Base-by-base conservation (phyloP, 2,888 invertebrate genomes). In the Amitus sp. region DNA sequence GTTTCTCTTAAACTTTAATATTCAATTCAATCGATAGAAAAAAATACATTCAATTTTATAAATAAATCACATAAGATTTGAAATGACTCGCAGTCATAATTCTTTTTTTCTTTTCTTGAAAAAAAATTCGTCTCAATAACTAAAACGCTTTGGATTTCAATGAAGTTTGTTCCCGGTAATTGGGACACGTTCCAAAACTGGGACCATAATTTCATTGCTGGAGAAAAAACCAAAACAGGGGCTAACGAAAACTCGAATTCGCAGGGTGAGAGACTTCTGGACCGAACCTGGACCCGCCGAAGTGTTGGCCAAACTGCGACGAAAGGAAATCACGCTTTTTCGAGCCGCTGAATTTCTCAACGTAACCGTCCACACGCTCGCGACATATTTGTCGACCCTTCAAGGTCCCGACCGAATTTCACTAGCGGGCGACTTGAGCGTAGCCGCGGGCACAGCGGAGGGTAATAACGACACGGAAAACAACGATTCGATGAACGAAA, bases 251-350 rank as follows among this genome's bases (percentile, higher is more conserved):
- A 39, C 2, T 39, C 13, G 18, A 39, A 7, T 39, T 82, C 78
- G 20, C 78, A 87, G 87, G 82, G 86, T 87, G 60, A 82, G 91
- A 53, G 91, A 92, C 76, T 90, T 91, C 83, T 92, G 91, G 92
- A 89, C 89, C 57, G 90, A 91, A 70, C 90, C 91, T 69, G 90
- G 90, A 0, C 90, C 91, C 0, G 88, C 90, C 1, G 91, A 91
- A 67, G 88, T 91, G 45, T 79, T 92, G 60, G 86, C 89, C 56
- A 87, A 90, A 68, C 83, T 92, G 34, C 90, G 90, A 74, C 83
- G 89, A 13, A 90, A 92, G 66, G 90, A 92, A 78, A 86, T 92
- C 55, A 87, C 90, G 0, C 78, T 91, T 45, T 90, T 89, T 73
- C 85, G 90, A 39, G 92, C 91, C 0, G 90, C 92, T 0, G 88